Evolutionary conservation across 30 jellyfish, hydroid and myxozoan genomes (phyloP).

Genomic region (Rhopilema esculentum): DNA sequence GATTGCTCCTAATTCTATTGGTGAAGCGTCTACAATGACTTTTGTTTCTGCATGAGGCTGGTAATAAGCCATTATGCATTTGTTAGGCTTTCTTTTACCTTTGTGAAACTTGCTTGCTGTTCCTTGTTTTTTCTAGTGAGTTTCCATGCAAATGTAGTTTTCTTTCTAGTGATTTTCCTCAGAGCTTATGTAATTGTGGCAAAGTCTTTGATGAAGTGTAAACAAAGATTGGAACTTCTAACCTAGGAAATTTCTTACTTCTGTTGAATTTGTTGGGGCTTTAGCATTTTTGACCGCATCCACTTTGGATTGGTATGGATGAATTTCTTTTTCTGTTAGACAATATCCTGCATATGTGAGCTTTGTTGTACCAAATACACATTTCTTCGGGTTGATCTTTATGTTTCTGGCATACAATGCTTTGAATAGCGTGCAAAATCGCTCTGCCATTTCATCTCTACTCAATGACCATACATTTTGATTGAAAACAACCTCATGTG

Average conservation of each 20-base stretch:
- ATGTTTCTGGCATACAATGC: background rate
- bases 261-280: no score
- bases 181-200: slow-evolving; percentile 10
- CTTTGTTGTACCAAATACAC: slow-evolving; percentile 37
- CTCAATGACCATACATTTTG: slow-evolving; percentile 28
- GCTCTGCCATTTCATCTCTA: slow-evolving; percentile 8
- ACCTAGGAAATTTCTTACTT: slow-evolving; percentile 25
- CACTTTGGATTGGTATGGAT: slow-evolving; percentile 40
- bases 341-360: slow-evolving; percentile 37
- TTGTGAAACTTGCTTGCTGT: no score
- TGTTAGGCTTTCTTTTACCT: slow-evolving; percentile 52
- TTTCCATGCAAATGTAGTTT: slow-evolving; percentile 32
- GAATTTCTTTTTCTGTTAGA: slow-evolving; percentile 47
- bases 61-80: slow-evolving; percentile 40
- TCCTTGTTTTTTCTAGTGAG: slow-evolving; percentile 26
- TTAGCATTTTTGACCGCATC: slow-evolving; percentile 44
- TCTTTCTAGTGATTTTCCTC: slow-evolving; percentile 40
- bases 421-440: background rate
- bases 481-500: slow-evolving; percentile 6
- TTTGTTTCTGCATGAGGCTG: slow-evolving; percentile 46
- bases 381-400: slow-evolving; percentile 16
- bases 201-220: background rate
- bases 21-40: slow-evolving; percentile 55
- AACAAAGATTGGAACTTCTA: background rate
- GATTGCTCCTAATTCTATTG: slow-evolving; percentile 67